A percentile compares a stretch with the other conserved stretches of the same genome.
phyloP scores from a whole-genome alignment of 2,113 vertebrate species.

The Prinia subflava region DNA sequence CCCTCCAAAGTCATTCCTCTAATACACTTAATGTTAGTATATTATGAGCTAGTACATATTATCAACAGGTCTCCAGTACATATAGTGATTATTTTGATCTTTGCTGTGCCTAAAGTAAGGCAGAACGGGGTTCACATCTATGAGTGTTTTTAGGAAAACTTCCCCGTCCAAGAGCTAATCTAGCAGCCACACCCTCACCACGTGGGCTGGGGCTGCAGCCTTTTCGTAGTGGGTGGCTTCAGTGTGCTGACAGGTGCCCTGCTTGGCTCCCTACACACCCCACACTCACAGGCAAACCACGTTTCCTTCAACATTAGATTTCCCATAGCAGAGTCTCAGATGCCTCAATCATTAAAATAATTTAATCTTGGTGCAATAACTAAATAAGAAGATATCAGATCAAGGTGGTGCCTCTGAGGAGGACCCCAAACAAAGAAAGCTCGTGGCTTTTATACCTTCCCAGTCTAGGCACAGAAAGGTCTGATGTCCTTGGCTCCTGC shows the following conservation, averaged over 20 bases:
- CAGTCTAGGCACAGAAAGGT: neutral
- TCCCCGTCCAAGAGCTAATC: neutral
- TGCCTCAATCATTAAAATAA: fast-evolving
- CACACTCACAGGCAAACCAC: neutral
- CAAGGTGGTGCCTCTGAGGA: neutral
- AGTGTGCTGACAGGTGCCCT: neutral
- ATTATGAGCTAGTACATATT: neutral
- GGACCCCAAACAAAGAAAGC: neutral
- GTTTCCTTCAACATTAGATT: neutral
- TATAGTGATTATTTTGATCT: neutral
- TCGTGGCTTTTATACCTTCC: neutral
- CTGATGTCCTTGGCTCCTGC: neutral
- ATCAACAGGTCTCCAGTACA: too few relatives aligned
- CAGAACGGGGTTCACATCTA: neutral
- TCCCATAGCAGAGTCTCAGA: neutral
- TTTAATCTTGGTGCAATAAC: neutral
- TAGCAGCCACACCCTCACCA: neutral
- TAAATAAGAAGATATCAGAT: neutral
- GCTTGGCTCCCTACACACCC: neutral
- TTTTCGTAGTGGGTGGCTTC: neutral
- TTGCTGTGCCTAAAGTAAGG: neutral
- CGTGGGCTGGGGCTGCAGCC: neutral
- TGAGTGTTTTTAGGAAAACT: neutral
- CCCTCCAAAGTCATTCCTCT: neutral
- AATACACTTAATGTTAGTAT: neutral